These are phyloP conservation scores for Odontomachus brunneus DNA, from an alignment of 1,140 invertebrate species.

Conservation along the genomic window DNA sequence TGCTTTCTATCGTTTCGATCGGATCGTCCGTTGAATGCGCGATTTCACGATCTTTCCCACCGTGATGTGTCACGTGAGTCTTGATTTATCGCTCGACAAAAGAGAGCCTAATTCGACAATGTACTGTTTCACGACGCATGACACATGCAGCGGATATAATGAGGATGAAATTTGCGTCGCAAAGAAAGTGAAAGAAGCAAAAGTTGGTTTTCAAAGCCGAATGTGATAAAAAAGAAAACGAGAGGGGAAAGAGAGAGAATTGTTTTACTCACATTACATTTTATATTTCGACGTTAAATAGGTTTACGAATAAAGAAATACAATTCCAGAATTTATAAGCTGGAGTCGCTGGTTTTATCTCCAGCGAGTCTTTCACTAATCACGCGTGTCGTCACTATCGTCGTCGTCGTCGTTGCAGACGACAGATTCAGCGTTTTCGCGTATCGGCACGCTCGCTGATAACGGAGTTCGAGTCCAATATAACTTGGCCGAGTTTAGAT, in stretches of 20 bases:
- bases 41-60: neutral
- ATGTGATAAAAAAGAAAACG: neutral
- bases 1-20: neutral
- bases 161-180: neutral
- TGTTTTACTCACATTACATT: too few relatives aligned
- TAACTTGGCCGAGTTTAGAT: conserved; percentile 16
- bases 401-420: neutral
- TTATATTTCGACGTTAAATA: too few relatives aligned
- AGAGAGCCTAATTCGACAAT: conserved; percentile 21
- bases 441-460: conserved; percentile 18
- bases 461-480: conserved; percentile 7
- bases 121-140: conserved; percentile 15
- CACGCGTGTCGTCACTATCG: neutral
- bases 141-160: neutral
- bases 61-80: neutral
- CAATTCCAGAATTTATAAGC: neutral
- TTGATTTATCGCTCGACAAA: conserved; percentile 34
- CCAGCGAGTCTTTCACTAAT: neutral
- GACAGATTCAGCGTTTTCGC: conserved; percentile 37
- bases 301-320: neutral
- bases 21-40: neutral
- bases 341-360: neutral
- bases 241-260: too few relatives aligned
- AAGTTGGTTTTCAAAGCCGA: neutral
- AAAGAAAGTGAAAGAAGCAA: neutral